Evolutionary conservation across 2,888 invertebrate genomes (phyloP).

Genomic region (Drosophila anceps): DNA sequence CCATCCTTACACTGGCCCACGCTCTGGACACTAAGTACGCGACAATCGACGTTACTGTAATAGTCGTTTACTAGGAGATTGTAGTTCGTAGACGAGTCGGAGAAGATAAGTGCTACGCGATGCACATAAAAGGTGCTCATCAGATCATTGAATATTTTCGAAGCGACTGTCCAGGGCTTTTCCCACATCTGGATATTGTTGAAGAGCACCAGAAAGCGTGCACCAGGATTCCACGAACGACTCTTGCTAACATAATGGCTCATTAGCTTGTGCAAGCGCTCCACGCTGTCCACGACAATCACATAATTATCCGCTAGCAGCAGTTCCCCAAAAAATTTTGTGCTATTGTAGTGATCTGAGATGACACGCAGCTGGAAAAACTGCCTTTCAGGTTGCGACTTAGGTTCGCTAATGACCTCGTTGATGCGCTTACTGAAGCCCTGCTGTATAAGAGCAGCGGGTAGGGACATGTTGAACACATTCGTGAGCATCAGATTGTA

Average conservation of each 20-base stretch:
- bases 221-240: conserved; percentile 84
- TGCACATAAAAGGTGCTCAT: conserved; percentile 77
- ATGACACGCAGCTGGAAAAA: conserved; percentile 78
- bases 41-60: conserved; percentile 78
- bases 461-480: conserved; percentile 80
- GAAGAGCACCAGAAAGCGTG: conserved; percentile 82
- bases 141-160: conserved; percentile 75
- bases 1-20: conserved; percentile 79
- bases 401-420: conserved; percentile 62
- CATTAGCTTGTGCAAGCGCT: conserved; percentile 67
- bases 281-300: conserved; percentile 78
- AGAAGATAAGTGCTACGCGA: conserved; percentile 81
- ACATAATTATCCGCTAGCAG: conserved; percentile 82
- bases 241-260: conserved; percentile 65
- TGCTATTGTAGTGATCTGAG: conserved; percentile 53
- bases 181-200: conserved; percentile 70
- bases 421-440: conserved; percentile 79
- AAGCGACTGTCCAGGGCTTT: conserved; percentile 63
- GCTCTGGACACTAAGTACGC: conserved; percentile 66
- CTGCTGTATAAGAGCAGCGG: conserved; percentile 83
- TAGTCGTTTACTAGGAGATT: conserved; percentile 82
- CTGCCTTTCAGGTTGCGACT: conserved; percentile 3
- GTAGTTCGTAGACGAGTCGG: conserved; percentile 74
- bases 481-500: conserved; percentile 80
- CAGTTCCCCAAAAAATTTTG: conserved; percentile 58